Evolutionary conservation across 2,797 vertebrate genomes (phyloP).

Genomic region (Arnoldichthys spilopterus): DNA sequence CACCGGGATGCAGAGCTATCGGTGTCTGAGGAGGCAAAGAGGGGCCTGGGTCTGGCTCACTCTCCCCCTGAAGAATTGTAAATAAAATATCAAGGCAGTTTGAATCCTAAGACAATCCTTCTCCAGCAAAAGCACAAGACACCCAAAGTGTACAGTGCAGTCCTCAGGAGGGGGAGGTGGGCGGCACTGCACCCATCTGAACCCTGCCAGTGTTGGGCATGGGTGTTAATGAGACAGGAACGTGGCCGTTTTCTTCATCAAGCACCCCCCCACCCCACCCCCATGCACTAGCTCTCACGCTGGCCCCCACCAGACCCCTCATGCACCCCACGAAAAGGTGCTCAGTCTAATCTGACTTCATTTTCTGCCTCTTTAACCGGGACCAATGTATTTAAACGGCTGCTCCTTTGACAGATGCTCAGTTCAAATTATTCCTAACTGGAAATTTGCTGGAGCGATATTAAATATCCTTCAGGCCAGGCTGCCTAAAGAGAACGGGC

Average conservation of each 20-base stretch:
- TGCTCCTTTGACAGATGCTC: slow-evolving; percentile 84
- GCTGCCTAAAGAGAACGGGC: slow-evolving; percentile 79
- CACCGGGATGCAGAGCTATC: slow-evolving; percentile 60
- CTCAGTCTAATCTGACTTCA: slow-evolving; percentile 82
- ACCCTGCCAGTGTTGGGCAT: slow-evolving; percentile 62
- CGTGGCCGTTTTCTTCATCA: slow-evolving; percentile 51
- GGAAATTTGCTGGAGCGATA: slow-evolving; percentile 84
- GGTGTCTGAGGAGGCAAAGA: slow-evolving; percentile 66
- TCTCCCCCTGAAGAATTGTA: slow-evolving; percentile 68
- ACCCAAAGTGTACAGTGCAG: slow-evolving; percentile 47
- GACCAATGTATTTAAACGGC: slow-evolving; percentile 86
- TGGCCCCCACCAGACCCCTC: slow-evolving; percentile 61
- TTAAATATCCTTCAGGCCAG: slow-evolving; percentile 84
- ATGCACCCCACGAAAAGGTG: slow-evolving; percentile 72
- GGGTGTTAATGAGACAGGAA: slow-evolving; percentile 72
- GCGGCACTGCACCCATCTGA: slow-evolving; percentile 54
- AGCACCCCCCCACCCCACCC: slow-evolving; percentile 35
- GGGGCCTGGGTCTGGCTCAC: slow-evolving; percentile 60
- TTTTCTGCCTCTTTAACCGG: slow-evolving; percentile 87
- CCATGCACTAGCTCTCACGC: slow-evolving; percentile 59
- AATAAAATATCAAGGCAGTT: slow-evolving; percentile 77
- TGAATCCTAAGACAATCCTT: slow-evolving; percentile 69
- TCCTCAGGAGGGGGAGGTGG: slow-evolving; percentile 29
- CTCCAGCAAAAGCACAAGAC: slow-evolving; percentile 11
- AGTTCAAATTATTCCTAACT: slow-evolving; percentile 85